Base-by-base conservation (phyloP, 2,113 vertebrate species). In the Gila orcuttii region DNA sequence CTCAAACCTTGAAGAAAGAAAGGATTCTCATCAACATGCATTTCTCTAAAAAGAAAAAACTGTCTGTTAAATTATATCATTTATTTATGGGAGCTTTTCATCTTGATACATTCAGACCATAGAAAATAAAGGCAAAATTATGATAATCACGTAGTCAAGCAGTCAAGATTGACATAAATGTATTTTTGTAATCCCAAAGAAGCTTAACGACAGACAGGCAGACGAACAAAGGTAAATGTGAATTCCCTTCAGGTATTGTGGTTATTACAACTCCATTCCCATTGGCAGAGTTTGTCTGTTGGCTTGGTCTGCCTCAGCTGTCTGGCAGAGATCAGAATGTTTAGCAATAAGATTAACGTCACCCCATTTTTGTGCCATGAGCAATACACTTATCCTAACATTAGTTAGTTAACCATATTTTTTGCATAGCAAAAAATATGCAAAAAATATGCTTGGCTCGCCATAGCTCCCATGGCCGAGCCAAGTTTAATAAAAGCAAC, bases 311-410 rank as follows among this genome's bases (percentile, higher is more conserved):
- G 33, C 8, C 66, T 31, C 23, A 7, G 23, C 81, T 71, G 66
- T 83, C 68, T 57, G 68, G 21, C 66, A 55, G 66, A 83, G 66
- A 73, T 31, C 45, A 55, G 21, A 83, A 17, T 4, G 33, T 73
- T 83, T 83, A 31, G 15, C 23, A 68, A 55, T 73, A 73, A 83
- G 81, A 83, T 74, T 83, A 83, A 21, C 7, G 33, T 83, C 68
- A 83, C 52, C 50, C 50, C 33, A 6, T 31, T 74, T 21, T 12
- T 4, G 31, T 59, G 82, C 33, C 81, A 74, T 57, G 36, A 73
- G 68, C 50, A 25, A 71, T 73, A 28, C 28, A 59, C 81, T 83
- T 59, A 74, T 73, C 68, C 68, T 28, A 42, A 55, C 50, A 83
- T 83, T 23, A 23, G 57, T 21, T 75, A n/a, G 78, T 59, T 57